Evolutionary conservation across 2,797 vertebrate species (phyloP), one percentile per base, ranked within the genome.

Genomic region (Girardinus metallicus): DNA sequence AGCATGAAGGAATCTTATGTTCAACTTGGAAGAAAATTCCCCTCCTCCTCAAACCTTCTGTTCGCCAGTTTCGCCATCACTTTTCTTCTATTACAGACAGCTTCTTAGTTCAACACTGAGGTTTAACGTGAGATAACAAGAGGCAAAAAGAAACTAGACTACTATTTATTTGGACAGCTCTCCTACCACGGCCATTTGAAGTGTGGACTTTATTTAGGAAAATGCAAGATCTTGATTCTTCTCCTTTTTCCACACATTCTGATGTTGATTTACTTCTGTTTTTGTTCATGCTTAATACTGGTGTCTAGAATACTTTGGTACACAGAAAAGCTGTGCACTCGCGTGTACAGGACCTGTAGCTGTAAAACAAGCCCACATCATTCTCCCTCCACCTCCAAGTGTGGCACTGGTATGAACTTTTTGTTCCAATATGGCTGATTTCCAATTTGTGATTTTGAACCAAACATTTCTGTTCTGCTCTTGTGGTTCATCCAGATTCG

Each of bases 61-160:
- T 43, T 75, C 78, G 55, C 71, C 71, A 29, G 70, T 43, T 41
- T 53, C 47, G 53, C 62, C 60, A 75, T 73, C 21, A 18, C 12
- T 31, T 44, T 71, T 31, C 75, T 51, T 53, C 34, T 15, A 34
- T 72, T 53, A 72, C 51, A 75, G 11, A 49, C 31, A 1, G 39
- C 43, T 57, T 44, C 64, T 74, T 21, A 1, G 7, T 10, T 13
- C 31, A 68, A 51, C 49, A 78, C 60, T 49, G n/a, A 57, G 71
- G 60, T 34, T 73, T 36, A 76, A 79, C 70, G 1, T 51, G 62
- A 11, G 5, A n/a, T 26, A 4, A 49, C 15, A 29, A 7, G 13
- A 70, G 26, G 5, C 10, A 70, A 43, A 70, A 70, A 71, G 21
- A 43, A 41, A 70, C 36, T 21, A n/a, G 23, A 1, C 23, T 4